Evolutionary conservation across 2,797 vertebrate genomes (phyloP).

Genomic region (Lerista edwardsae): DNA sequence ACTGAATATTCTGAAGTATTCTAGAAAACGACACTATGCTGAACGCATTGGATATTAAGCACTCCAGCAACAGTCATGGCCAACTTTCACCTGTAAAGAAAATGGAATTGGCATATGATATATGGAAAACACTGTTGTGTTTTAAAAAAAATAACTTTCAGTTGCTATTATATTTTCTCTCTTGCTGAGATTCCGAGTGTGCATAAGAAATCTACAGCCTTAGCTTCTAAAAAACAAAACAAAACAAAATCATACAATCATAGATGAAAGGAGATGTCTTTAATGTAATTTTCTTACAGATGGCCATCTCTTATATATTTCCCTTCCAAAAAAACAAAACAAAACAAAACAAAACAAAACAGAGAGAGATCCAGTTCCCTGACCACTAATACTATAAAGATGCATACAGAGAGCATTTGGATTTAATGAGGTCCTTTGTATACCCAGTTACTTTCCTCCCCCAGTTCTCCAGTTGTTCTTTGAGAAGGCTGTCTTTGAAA

Average conservation of each 20-base stretch:
- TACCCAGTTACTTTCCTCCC: conserved; percentile 52
- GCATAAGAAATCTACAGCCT: conserved; percentile 8
- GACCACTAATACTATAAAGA: conserved; percentile 68
- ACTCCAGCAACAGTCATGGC: neutral
- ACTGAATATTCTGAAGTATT: neutral
- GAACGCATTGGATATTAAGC: neutral
- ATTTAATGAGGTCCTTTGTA: conserved; percentile 70
- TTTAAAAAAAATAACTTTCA: neutral
- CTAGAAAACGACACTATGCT: neutral
- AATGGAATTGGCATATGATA: too few relatives aligned
- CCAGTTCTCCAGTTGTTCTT: conserved; percentile 76
- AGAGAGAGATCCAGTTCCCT: neutral
- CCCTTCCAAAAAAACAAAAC: conserved; percentile 57
- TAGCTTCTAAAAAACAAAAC: conserved; percentile 62
- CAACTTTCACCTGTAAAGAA: neutral
- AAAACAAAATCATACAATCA: conserved; percentile 58
- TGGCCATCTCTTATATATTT: conserved; percentile 62
- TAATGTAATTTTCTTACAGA: conserved; percentile 75
- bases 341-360: too few relatives aligned
- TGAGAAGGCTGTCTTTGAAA: conserved; percentile 43
- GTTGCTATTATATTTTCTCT: conserved; percentile 12
- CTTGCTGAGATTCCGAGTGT: neutral
- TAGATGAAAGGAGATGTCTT: conserved; percentile 69
- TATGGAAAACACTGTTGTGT: neutral
- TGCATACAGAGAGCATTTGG: conserved; percentile 58